Conservation (phyloP, 92 coral and sea anemone species). For the Phenganax stokvisi region DNA sequence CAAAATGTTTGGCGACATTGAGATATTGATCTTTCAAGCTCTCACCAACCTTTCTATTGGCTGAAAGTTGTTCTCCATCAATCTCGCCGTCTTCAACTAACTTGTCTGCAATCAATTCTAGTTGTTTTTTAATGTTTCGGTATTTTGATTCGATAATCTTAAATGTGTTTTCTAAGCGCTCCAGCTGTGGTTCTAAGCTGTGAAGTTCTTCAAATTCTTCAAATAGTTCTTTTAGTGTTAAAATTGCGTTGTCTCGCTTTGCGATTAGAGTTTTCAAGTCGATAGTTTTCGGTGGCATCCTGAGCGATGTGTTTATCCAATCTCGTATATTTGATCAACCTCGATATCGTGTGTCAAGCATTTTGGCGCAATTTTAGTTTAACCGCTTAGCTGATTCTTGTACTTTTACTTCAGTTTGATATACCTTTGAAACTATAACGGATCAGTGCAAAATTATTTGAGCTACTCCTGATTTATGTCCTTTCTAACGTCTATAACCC, state of each 20-base stretch:
- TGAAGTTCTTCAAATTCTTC: conserved; percentile 36
- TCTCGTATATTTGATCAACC: conserved; percentile 11
- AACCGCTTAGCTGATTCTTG: neutral
- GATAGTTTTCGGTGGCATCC: conserved; percentile 17
- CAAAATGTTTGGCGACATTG: conserved; percentile 34
- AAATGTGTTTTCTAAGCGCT: conserved; percentile 23
- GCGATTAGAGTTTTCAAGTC: conserved; percentile 18
- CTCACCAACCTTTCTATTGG: conserved; percentile 36
- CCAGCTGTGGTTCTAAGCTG: conserved; percentile 8
- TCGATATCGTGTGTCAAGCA: conserved; percentile 5
- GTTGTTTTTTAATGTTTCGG: conserved; percentile 47
- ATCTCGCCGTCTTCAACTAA: conserved; percentile 36
- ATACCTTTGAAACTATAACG: neutral
- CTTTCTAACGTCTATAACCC: neutral
- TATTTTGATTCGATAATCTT: conserved; percentile 30
- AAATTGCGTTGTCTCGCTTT: conserved; percentile 36
- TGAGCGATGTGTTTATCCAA: conserved; percentile 17
- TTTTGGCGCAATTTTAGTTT: neutral
- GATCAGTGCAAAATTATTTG: too few relatives aligned
- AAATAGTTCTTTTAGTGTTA: conserved; percentile 19
- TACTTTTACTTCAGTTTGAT: neutral
- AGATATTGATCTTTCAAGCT: conserved; percentile 45
- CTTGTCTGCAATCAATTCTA: conserved; percentile 46
- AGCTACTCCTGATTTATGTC: too few relatives aligned
- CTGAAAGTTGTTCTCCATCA: conserved; percentile 38